Conservation (phyloP, 2,113 vertebrate species). For the Synodontis membranacea region DNA sequence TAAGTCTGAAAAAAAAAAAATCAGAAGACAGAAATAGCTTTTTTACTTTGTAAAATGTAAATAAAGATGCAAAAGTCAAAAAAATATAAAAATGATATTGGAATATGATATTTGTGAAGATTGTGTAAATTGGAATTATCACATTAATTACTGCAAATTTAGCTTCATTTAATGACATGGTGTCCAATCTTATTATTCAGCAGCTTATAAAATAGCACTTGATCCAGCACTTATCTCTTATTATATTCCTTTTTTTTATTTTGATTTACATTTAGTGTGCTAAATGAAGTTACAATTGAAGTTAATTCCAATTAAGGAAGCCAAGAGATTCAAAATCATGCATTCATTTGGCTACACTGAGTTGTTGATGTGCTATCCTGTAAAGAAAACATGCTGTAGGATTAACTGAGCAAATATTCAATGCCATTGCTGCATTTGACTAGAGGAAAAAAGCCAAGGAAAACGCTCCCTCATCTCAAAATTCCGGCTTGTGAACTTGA, state of each 20-base stretch:
- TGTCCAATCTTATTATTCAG: background rate
- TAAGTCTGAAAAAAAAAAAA: background rate
- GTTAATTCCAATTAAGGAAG: background rate
- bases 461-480: background rate
- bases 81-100: background rate
- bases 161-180: background rate
- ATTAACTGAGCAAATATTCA: background rate
- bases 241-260: background rate
- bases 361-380: background rate
- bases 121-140: no score
- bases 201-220: background rate
- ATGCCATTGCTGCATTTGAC: background rate
- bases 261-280: background rate
- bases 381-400: background rate
- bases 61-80: background rate
- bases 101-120: background rate
- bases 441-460: background rate
- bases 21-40: background rate
- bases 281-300: background rate
- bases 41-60: background rate
- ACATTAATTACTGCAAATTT: no score
- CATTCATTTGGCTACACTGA: background rate
- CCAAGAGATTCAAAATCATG: background rate
- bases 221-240: background rate
- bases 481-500: background rate